Evolutionary conservation across 2,113 vertebrate species (phyloP).

Genomic region (Bagarius yarrelli): DNA sequence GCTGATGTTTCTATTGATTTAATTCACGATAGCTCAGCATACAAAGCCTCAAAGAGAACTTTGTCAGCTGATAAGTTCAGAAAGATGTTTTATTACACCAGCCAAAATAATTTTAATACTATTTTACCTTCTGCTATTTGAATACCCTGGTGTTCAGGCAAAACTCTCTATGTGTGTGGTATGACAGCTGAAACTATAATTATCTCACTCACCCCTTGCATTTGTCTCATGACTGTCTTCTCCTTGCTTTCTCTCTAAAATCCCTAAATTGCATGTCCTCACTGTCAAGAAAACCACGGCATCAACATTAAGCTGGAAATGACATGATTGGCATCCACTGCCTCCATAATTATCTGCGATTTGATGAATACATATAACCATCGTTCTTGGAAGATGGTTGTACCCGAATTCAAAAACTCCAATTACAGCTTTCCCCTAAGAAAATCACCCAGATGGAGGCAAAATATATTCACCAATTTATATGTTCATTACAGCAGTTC

Average conservation of each 20-base stretch:
- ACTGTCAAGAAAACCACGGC: constrained; percentile 35
- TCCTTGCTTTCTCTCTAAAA: constrained; percentile 40
- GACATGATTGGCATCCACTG: constrained; percentile 50
- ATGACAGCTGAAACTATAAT: constrained; percentile 47
- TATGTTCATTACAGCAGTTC: constrained; percentile 67
- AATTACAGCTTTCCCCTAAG: constrained; percentile 64
- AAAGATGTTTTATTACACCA: constrained; percentile 34
- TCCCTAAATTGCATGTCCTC: constrained; percentile 41
- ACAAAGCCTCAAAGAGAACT: constrained; percentile 12
- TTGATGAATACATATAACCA: constrained; percentile 47
- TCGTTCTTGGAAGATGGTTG: constrained; percentile 26
- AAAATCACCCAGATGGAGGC: constrained; percentile 68
- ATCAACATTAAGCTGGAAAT: constrained; percentile 41
- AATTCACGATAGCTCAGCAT: constrained; percentile 20
- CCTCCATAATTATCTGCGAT: constrained; percentile 54
- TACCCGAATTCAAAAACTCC: constrained; percentile 53
- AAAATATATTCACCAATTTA: constrained; percentile 70
- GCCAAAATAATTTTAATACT: constrained; percentile 40
- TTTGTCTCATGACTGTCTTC: constrained; percentile 35
- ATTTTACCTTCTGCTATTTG: constrained; percentile 46
- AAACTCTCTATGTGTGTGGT: constrained; percentile 39
- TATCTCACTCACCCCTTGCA: constrained; percentile 47
- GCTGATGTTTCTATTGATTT: neutral
- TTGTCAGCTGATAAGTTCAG: constrained; percentile 23
- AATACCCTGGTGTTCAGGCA: constrained; percentile 28